Evolutionary conservation across 2,797 vertebrate species (phyloP).

Genomic region (Podargus strigoides): DNA sequence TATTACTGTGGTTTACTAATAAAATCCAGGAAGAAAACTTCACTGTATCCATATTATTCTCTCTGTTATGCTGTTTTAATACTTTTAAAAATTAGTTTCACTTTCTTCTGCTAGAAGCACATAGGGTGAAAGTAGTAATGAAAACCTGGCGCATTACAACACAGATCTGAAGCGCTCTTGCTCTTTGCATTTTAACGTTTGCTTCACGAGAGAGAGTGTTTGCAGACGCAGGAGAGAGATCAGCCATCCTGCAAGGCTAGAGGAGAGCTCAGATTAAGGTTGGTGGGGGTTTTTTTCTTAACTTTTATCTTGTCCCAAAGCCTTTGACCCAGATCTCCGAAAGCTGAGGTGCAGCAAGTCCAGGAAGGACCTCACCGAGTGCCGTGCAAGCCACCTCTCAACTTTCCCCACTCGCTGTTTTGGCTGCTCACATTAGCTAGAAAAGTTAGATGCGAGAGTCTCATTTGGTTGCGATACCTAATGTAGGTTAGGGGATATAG

Average conservation of each 20-base stretch:
- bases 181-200: neutral
- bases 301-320: neutral
- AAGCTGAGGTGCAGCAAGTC: neutral
- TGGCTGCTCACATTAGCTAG: neutral
- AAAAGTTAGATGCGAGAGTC: neutral
- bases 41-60: neutral
- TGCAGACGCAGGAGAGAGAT: neutral
- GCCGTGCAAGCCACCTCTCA: accelerated
- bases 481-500: neutral
- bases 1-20: neutral
- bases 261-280: neutral
- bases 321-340: neutral
- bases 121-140: neutral
- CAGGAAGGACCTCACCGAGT: neutral
- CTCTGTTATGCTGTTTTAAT: neutral
- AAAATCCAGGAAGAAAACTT: neutral
- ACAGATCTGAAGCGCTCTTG: neutral
- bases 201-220: neutral
- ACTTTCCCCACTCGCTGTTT: accelerated
- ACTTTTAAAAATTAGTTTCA: neutral
- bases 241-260: neutral
- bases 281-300: accelerated
- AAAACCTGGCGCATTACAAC: neutral
- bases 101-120: neutral
- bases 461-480: neutral